A percentile compares a stretch with the other conserved stretches of the same genome.
phyloP scores from a whole-genome alignment of 2,113 vertebrate species.

The Urocynchramus pylzowi region DNA sequence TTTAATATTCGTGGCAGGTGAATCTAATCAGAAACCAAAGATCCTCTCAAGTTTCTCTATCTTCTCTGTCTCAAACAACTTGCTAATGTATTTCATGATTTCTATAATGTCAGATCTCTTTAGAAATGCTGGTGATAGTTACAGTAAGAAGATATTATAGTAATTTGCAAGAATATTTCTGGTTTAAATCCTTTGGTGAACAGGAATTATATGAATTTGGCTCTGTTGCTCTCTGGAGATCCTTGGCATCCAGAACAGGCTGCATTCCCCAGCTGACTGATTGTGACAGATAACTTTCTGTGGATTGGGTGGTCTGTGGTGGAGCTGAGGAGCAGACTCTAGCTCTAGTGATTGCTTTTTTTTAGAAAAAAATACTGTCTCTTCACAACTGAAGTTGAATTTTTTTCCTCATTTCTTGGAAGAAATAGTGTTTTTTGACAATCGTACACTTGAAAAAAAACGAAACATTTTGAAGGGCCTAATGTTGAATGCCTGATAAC shows the following conservation, averaged over 20 bases:
- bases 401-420: background rate
- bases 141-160: background rate
- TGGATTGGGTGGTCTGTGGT: background rate
- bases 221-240: background rate
- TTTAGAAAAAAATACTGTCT: background rate
- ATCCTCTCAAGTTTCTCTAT: background rate
- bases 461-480: background rate
- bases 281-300: background rate
- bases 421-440: background rate
- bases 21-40: background rate
- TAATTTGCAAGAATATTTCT: background rate
- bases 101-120: background rate
- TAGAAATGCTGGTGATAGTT: background rate
- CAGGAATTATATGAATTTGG: background rate
- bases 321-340: background rate
- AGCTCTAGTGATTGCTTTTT: background rate
- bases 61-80: background rate
- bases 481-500: background rate
- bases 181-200: background rate
- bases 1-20: background rate
- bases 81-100: background rate
- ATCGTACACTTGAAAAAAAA: background rate
- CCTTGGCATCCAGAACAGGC: background rate
- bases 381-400: background rate
- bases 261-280: background rate